phyloP scores from a whole-genome alignment of 2,888 invertebrate genomes.

The Andrena flavipes region DNA sequence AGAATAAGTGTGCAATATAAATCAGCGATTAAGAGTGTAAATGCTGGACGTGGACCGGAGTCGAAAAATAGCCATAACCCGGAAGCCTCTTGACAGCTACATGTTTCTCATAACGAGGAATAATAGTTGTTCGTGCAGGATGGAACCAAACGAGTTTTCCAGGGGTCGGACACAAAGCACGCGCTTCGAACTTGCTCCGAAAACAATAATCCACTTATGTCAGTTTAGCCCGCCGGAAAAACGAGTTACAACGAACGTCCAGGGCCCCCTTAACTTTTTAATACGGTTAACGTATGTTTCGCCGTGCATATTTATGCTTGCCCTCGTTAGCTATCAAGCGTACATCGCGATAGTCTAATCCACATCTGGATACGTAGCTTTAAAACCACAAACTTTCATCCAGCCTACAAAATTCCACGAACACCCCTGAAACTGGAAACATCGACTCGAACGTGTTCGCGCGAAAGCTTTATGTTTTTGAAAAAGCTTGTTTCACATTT shows the following conservation, averaged over 20 bases:
- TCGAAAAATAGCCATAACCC: neutral
- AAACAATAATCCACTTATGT: constrained; percentile 63
- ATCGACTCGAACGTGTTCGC: too few species aligned
- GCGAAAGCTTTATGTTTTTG: too few species aligned
- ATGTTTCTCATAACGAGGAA: constrained; percentile 48
- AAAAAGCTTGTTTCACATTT: too few species aligned
- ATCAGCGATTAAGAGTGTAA: neutral
- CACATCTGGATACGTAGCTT: neutral
- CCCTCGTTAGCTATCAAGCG: constrained; percentile 27
- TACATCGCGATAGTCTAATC: constrained; percentile 5
- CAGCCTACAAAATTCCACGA: neutral
- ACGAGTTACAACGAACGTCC: constrained; percentile 57
- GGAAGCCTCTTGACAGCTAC: neutral
- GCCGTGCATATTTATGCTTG: constrained; percentile 35
- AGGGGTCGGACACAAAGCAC: constrained; percentile 36
- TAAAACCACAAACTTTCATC: neutral
- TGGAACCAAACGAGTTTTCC: constrained; percentile 39
- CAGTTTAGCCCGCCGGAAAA: constrained; percentile 49
- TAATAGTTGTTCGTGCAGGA: constrained; percentile 38
- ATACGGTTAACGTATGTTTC: constrained; percentile 51
- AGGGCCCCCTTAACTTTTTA: constrained; percentile 47
- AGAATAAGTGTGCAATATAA: neutral
- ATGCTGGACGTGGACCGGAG: neutral
- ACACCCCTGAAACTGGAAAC: neutral
- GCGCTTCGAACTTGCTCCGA: constrained; percentile 44